Conservation (phyloP, 2,113 vertebrate species). For the Pseudorasbora parva region DNA sequence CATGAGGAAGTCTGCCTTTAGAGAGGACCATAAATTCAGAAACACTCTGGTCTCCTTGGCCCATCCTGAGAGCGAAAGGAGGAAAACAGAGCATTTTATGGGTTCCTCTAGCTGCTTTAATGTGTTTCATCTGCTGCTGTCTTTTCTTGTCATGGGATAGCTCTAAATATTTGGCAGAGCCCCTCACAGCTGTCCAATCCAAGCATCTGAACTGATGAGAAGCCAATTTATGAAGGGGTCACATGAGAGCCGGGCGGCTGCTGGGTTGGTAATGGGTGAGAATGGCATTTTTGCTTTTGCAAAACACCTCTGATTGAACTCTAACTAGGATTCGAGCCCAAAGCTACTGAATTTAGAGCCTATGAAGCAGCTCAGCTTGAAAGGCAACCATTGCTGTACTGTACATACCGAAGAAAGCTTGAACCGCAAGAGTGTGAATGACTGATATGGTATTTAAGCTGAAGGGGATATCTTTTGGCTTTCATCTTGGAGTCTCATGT, state of each 20-base stretch:
- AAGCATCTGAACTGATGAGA: slow-evolving; percentile 41
- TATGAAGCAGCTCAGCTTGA: neutral
- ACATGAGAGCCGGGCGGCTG: slow-evolving; percentile 30
- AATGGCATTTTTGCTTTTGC: neutral
- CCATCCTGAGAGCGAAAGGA: slow-evolving; percentile 32
- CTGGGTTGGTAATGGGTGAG: slow-evolving; percentile 12
- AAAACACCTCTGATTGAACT: neutral
- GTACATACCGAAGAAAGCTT: neutral
- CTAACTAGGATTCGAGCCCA: neutral
- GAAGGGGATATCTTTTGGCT: neutral
- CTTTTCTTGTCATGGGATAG: slow-evolving; percentile 64
- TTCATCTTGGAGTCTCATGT: neutral
- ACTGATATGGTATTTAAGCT: neutral
- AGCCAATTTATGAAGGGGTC: slow-evolving; percentile 41
- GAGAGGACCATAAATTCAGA: slow-evolving; percentile 69
- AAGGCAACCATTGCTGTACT: neutral
- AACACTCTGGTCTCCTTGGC: slow-evolving; percentile 14
- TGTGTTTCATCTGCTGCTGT: slow-evolving; percentile 73
- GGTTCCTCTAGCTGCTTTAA: slow-evolving; percentile 69
- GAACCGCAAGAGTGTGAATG: neutral
- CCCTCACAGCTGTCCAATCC: slow-evolving; percentile 45
- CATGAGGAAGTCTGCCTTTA: slow-evolving; percentile 60
- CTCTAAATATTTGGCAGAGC: slow-evolving; percentile 57
- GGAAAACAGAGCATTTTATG: slow-evolving; percentile 62
- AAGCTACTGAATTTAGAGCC: neutral